Evolutionary conservation across 2,113 vertebrate species (phyloP), one percentile per base, ranked within the genome.

Genomic region (Callorhinus ursinus): DNA sequence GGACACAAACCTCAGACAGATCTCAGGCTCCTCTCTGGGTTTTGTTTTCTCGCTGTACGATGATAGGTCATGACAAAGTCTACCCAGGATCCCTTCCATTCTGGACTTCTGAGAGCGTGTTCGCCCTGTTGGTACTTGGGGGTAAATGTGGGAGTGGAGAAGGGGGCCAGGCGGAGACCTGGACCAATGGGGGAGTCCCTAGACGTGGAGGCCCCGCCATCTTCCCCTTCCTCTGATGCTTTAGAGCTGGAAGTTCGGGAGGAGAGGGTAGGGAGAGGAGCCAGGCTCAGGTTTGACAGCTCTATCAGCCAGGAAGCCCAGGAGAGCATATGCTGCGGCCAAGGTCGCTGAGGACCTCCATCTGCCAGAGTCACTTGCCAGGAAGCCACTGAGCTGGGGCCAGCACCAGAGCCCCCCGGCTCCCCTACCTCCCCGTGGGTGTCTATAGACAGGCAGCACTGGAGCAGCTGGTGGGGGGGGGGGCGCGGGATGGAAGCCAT

Each of bases 351-450:
- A 33, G 49, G 76, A 83, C 89, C 69, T 97, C 97, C 98, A 96
- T 97, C 98, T 98, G 96, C 96, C 82, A 22, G 71, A 97, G n/a
- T 59, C 77, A 84, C 83, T 88, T 94, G 91, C 96, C 93, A 97
- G 55, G 94, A 28, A 79, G 80, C 85, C 42, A n/a, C 76, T 16
- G 8, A 63, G 77, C 71, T 53, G 65, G 88, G 65, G 33, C 39
- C 67, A 65, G 65, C 46, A 14, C 82, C 12, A 10, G 21, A 1
- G 81, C 8, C 57, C 55, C 88, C 95, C 57, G 3, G 72, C 39
- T 24, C 53, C n/a, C 53, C 85, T 2, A 21, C 53, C 63, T 97
- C 63, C 82, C 36, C 7, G 0, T 74, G 39, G 18, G 7, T 79
- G 5, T 89, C 53, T 93, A 22, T 42, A 77, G 95, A 86, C 83